phyloP scores from a whole-genome alignment of 2,888 invertebrate species.

The Rhagophthalmus giganteus region DNA sequence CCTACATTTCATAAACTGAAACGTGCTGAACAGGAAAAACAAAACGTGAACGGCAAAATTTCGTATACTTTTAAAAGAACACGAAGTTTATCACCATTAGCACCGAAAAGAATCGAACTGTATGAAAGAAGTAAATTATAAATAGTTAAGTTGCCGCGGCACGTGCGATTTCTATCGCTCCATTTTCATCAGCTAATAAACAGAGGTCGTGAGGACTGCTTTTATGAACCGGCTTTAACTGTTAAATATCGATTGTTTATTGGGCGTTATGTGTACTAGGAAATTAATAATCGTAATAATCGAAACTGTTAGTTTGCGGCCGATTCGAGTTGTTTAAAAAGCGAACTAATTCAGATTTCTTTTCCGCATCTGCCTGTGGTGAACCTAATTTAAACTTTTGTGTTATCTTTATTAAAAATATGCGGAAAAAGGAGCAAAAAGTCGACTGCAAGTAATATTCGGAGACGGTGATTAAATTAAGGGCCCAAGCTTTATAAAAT shows the following conservation, averaged over 20 bases:
- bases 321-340: too few species aligned
- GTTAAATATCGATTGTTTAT: conserved; percentile 25
- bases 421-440: too few species aligned
- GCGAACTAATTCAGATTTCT: too few species aligned
- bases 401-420: too few species aligned
- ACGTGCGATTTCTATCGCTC: conserved; percentile 36
- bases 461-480: too few species aligned
- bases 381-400: too few species aligned
- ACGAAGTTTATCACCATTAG: conserved; percentile 21
- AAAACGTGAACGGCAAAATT: conserved; percentile 6
- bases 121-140: conserved; percentile 33
- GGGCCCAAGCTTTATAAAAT: too few species aligned
- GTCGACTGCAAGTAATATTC: too few species aligned
- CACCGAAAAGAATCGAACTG: conserved; percentile 17
- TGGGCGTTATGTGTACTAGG: too few species aligned
- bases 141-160: conserved; percentile 36
- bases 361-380: too few species aligned
- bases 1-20: conserved; percentile 3
- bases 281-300: too few species aligned
- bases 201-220: conserved; percentile 22
- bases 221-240: conserved; percentile 20
- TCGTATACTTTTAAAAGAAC: conserved; percentile 9
- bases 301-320: too few species aligned
- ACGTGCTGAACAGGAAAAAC: conserved; percentile 7
- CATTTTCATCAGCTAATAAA: conserved; percentile 34